A percentile compares a stretch with the other conserved stretches of the same genome.
These are phyloP conservation scores for Turnix velox DNA, from an alignment of 2,113 vertebrate species.

Conservation along the genomic window DNA sequence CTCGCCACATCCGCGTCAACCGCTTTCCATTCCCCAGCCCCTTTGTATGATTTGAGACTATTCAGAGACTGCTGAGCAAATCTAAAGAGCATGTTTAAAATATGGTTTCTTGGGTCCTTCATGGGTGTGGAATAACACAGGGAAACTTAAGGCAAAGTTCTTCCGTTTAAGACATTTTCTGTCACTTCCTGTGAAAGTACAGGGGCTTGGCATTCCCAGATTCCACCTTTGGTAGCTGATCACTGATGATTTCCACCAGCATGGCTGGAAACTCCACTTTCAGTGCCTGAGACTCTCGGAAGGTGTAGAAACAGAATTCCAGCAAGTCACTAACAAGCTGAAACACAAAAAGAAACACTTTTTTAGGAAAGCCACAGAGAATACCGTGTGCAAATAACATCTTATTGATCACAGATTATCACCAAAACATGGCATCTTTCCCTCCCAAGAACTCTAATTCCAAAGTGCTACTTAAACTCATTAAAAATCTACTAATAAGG, in stretches of 20 bases:
- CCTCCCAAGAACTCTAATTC: not conserved
- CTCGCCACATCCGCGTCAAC: constrained; percentile 52
- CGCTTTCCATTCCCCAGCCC: constrained; percentile 67
- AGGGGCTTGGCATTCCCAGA: constrained; percentile 95
- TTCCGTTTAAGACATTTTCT: constrained; percentile 63
- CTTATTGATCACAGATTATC: not conserved
- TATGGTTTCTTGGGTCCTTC: constrained; percentile 72
- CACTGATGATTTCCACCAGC: constrained; percentile 99
- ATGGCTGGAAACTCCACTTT: constrained; percentile 99
- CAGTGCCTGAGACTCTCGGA: constrained; percentile 96
- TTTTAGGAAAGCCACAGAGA: not conserved
- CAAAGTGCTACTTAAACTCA: not conserved
- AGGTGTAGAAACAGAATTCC: constrained; percentile 99
- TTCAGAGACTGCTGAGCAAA: constrained; percentile 60
- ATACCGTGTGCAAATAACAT: not conserved
- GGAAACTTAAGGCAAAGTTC: constrained; percentile 85
- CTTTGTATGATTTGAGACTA: constrained; percentile 57
- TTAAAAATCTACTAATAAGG: not conserved
- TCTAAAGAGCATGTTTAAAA: constrained; percentile 69
- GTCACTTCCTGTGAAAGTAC: constrained; percentile 99
- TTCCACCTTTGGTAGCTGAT: constrained; percentile 99
- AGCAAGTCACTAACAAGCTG: constrained; percentile 94
- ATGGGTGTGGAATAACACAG: constrained; percentile 74
- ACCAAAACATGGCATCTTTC: not conserved
- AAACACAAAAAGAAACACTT: constrained; percentile 55